Evolutionary conservation across 1,140 invertebrate genomes (phyloP).

Genomic region (Pectinophora gossypiella): DNA sequence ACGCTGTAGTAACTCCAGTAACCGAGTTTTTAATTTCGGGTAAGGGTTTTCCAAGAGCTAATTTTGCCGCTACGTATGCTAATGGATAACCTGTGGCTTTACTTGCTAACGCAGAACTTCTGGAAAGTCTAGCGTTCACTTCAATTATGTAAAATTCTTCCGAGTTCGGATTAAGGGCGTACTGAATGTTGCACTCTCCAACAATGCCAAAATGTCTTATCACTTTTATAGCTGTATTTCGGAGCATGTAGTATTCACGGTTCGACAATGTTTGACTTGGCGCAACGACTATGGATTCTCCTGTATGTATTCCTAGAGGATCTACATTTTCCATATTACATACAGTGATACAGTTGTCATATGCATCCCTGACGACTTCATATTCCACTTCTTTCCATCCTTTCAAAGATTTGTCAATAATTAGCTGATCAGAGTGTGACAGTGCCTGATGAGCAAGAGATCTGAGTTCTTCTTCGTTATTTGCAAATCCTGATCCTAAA

Average conservation of each 20-base stretch:
- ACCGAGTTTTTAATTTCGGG: constrained; percentile 95
- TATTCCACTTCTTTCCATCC: constrained; percentile 99
- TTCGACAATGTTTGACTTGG: constrained; percentile 99
- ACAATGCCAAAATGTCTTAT: constrained; percentile 97
- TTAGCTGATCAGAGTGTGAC: constrained; percentile 94
- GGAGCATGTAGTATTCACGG: constrained; percentile 95
- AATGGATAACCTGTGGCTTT: constrained; percentile 97
- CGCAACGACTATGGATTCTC: constrained; percentile 99
- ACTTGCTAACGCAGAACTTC: constrained; percentile 98
- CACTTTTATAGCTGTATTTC: constrained; percentile 96
- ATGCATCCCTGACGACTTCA: constrained; percentile 98
- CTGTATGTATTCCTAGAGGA: constrained; percentile 99
- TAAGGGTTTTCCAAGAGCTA: constrained; percentile 92
- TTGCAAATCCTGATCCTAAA: constrained; percentile 97
- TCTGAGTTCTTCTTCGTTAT: constrained; percentile 89
- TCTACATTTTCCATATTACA: constrained; percentile 99
- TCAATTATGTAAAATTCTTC: constrained; percentile 97
- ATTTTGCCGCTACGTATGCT: constrained; percentile 98
- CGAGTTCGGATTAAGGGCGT: constrained; percentile 94
- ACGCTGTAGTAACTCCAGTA: constrained; percentile 97
- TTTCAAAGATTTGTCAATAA: constrained; percentile 98
- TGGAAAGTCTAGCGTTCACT: constrained; percentile 96
- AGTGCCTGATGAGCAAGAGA: constrained; percentile 90
- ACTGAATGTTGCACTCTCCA: constrained; percentile 99
- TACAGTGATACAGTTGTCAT: constrained; percentile 98